Evolutionary conservation across 2,797 vertebrate genomes (phyloP).

Genomic region (Brachyrhaphis roseni): DNA sequence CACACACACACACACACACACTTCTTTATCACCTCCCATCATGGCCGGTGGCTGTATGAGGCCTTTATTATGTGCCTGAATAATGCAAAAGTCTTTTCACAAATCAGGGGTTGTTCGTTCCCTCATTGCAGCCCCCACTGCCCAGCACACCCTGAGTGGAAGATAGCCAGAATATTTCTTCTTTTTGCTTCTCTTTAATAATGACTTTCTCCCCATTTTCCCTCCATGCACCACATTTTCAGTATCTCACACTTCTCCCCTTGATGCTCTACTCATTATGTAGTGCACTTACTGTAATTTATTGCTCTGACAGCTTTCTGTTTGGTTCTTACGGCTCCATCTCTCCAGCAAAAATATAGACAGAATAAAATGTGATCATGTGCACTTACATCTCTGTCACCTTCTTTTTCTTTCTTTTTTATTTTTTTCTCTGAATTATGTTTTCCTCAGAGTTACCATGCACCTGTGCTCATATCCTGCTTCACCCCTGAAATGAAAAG

Average conservation of each 20-base stretch:
- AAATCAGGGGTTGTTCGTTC: slow-evolving; percentile 30
- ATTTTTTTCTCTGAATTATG: neutral
- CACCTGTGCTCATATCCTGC: slow-evolving; percentile 28
- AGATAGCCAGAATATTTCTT: slow-evolving; percentile 45
- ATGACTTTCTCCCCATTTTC: slow-evolving; percentile 19
- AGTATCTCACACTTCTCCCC: slow-evolving; percentile 20
- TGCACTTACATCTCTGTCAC: slow-evolving; percentile 2
- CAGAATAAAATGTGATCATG: slow-evolving; percentile 17
- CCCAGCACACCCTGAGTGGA: neutral
- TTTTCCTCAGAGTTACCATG: slow-evolving; percentile 23
- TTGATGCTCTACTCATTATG: slow-evolving; percentile 38
- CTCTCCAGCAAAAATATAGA: neutral
- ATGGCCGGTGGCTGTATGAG: slow-evolving; percentile 47
- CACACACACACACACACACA: neutral
- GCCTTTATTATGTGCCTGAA: slow-evolving; percentile 68
- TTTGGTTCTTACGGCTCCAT: slow-evolving; percentile 9
- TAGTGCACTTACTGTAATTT: slow-evolving; percentile 35
- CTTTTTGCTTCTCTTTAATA: slow-evolving; percentile 15
- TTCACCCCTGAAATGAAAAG: slow-evolving; percentile 26
- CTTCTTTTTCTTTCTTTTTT: neutral
- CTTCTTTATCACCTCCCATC: slow-evolving; percentile 23
- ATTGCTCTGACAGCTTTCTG: slow-evolving; percentile 24
- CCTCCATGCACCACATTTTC: slow-evolving; percentile 19
- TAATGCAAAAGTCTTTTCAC: slow-evolving; percentile 55
- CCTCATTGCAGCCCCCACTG: slow-evolving; percentile 27